These are phyloP conservation scores for Spilarctia lutea DNA, from an alignment of 2,888 invertebrate genomes.

Conservation along the genomic window DNA sequence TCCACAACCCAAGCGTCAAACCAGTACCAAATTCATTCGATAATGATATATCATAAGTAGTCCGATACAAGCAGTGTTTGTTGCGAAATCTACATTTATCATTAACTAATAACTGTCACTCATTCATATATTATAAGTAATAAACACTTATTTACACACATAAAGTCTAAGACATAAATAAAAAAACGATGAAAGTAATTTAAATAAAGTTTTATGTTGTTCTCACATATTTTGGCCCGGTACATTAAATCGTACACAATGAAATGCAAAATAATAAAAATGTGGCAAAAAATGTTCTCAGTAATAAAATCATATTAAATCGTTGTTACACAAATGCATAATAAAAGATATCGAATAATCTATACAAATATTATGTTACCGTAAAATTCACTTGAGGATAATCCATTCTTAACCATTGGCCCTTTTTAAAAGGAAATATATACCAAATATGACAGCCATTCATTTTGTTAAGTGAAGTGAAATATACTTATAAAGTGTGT, in stretches of 20 bases:
- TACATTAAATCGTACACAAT: not conserved
- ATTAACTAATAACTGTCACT: too few relatives aligned
- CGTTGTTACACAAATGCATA: constrained; percentile 2
- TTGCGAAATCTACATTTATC: not conserved
- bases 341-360: constrained; percentile 28
- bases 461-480: constrained; percentile 25
- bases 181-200: not conserved
- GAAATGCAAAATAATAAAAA: not conserved
- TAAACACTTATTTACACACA: not conserved
- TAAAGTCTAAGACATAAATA: not conserved
- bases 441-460: constrained; percentile 28
- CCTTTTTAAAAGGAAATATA: constrained; percentile 39
- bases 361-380: constrained; percentile 40
- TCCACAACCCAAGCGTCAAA: too few relatives aligned
- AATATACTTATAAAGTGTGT: not conserved
- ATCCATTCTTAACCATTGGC: constrained; percentile 12
- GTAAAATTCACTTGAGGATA: constrained; percentile 28
- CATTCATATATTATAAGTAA: too few relatives aligned
- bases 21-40: too few relatives aligned
- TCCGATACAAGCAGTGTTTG: too few relatives aligned
- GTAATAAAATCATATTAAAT: constrained; percentile 1
- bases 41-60: too few relatives aligned
- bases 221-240: not conserved
- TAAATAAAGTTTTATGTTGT: not conserved
- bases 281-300: not conserved